phyloP scores from a whole-genome alignment of 2,888 invertebrate species.

The Troides helena region DNA sequence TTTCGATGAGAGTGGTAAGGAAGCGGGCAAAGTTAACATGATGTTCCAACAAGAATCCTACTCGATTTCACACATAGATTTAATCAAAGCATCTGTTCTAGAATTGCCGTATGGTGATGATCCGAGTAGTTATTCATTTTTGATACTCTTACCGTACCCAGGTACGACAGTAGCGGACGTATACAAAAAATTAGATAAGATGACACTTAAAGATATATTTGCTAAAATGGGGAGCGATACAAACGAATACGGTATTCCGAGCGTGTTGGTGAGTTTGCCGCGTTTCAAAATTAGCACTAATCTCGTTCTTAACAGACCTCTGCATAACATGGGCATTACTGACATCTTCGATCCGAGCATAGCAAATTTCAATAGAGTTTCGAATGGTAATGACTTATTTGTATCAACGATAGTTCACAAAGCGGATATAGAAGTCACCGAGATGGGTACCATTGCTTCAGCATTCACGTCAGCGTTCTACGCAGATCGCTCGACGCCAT shows the following conservation, averaged over 20 bases:
- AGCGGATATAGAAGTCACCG: conserved; percentile 85
- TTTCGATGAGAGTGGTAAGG: conserved; percentile 74
- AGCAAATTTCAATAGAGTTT: conserved; percentile 79
- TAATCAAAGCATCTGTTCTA: conserved; percentile 79
- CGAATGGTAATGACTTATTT: conserved; percentile 66
- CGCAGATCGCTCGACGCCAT: conserved; percentile 75
- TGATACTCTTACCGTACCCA: conserved; percentile 81
- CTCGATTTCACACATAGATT: conserved; percentile 74
- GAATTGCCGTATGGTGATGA: conserved; percentile 84
- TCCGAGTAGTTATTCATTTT: conserved; percentile 75
- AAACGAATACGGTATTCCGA: conserved; percentile 73
- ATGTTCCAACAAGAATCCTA: conserved; percentile 83
- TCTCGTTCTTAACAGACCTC: conserved; percentile 75
- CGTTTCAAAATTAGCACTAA: conserved; percentile 81
- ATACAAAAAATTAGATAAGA: conserved; percentile 65
- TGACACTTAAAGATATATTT: conserved; percentile 71
- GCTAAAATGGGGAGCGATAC: conserved; percentile 67
- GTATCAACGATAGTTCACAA: conserved; percentile 84
- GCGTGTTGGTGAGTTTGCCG: conserved; percentile 82
- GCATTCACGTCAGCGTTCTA: conserved; percentile 75
- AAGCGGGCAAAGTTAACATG: conserved; percentile 82
- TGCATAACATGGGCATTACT: conserved; percentile 82
- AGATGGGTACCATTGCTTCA: conserved; percentile 85
- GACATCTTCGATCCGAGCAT: conserved; percentile 80
- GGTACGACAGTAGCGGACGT: conserved; percentile 69